phyloP scores from a whole-genome alignment of 1,140 invertebrate genomes.

The Aphidius gifuensis region DNA sequence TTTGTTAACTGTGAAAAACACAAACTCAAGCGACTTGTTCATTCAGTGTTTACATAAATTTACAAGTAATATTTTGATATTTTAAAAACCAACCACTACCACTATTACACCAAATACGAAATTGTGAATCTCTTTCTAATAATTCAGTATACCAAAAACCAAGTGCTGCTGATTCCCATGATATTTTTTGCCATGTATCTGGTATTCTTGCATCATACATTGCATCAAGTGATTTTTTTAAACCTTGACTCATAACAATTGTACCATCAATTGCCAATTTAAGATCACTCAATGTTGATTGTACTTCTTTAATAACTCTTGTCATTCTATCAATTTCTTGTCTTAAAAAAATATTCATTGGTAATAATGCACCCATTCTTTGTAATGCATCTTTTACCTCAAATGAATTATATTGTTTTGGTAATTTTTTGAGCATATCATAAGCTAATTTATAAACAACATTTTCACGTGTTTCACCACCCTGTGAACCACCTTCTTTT shows the following conservation, averaged over 20 bases:
- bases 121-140: conserved; percentile 84
- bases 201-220: conserved; percentile 96
- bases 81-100: conserved; percentile 57
- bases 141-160: conserved; percentile 98
- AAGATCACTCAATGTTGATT: conserved; percentile 79
- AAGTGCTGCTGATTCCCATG: conserved; percentile 94
- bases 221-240: conserved; percentile 85
- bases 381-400: conserved; percentile 86
- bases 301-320: conserved; percentile 77
- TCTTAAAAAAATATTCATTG: conserved; percentile 89
- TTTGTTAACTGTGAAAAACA: too few species aligned
- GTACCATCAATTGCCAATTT: conserved; percentile 95
- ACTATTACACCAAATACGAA: conserved; percentile 76
- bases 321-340: conserved; percentile 95
- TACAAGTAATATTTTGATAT: too few species aligned
- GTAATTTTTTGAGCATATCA: conserved; percentile 92
- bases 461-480: conserved; percentile 83
- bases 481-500: conserved; percentile 84
- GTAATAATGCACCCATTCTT: conserved; percentile 86
- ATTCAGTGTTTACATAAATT: too few species aligned
- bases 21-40: too few species aligned
- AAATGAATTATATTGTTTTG: conserved; percentile 83
- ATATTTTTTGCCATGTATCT: conserved; percentile 88
- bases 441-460: conserved; percentile 86
- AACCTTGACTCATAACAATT: conserved; percentile 91